A percentile compares a stretch with the other conserved stretches of the same genome.
Evolutionary conservation across 1,140 invertebrate genomes (phyloP).

Genomic region (Papilio helenus): DNA sequence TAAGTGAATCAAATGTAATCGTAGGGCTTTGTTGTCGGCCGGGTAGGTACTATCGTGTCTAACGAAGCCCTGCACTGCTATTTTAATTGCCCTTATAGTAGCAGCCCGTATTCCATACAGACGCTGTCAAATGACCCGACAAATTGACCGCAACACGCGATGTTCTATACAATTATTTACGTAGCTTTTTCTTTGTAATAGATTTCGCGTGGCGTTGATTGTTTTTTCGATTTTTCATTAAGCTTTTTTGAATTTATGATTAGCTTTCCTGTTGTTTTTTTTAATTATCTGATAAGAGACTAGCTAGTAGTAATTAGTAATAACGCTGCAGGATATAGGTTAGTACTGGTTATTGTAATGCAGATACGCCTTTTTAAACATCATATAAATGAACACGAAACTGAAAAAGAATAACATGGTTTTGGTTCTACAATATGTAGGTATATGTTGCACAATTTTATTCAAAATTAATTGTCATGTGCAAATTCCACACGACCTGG

Average conservation of each 20-base stretch:
- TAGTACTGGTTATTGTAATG: neutral
- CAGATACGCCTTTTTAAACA: neutral
- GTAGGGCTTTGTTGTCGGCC: constrained; percentile 39
- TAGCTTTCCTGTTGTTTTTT: neutral
- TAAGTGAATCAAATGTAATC: constrained; percentile 39
- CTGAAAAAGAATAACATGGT: neutral
- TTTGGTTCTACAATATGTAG: neutral
- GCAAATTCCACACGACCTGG: constrained; percentile 39
- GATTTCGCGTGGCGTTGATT: constrained; percentile 34
- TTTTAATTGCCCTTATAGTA: constrained; percentile 72
- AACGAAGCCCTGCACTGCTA: constrained; percentile 68
- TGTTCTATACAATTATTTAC: constrained; percentile 43
- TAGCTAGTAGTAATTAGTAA: neutral
- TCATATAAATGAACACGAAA: neutral
- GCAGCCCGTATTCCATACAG: constrained; percentile 66
- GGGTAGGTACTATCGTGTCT: constrained; percentile 48
- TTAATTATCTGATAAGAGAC: constrained; percentile 23
- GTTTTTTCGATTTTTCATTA: constrained; percentile 30
- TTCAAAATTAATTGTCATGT: constrained; percentile 42
- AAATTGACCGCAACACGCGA: constrained; percentile 78
- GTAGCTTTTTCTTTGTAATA: constrained; percentile 33
- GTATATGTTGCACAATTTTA: constrained; percentile 26
- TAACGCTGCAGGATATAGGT: neutral
- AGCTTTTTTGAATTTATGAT: constrained; percentile 14
- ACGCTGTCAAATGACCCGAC: constrained; percentile 71